phyloP scores from a whole-genome alignment of 2,888 invertebrate genomes.

The Pseudoips prasinana region DNA sequence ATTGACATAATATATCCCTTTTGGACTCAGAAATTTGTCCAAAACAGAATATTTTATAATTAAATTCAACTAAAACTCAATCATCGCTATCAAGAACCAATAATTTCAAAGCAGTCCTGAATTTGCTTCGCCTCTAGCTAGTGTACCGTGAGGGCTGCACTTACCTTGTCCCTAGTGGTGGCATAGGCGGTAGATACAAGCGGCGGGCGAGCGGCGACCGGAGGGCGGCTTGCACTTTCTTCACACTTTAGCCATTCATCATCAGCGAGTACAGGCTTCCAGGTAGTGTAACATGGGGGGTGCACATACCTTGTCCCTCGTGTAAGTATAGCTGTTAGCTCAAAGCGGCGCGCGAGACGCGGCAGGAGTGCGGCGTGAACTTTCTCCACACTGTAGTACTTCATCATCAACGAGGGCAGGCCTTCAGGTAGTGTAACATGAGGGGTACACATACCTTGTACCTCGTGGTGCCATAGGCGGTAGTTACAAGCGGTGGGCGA shows the following conservation, averaged over 20 bases:
- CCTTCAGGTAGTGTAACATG: conserved; percentile 85
- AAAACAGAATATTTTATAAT: too few relatives aligned
- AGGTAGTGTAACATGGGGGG: background rate
- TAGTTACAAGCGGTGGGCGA: background rate
- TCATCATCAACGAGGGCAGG: background rate
- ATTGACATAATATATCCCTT: too few relatives aligned
- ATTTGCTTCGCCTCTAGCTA: too few relatives aligned
- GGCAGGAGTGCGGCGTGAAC: conserved; percentile 25
- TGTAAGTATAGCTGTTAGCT: conserved; percentile 78
- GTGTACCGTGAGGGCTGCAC: too few relatives aligned
- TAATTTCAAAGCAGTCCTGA: too few relatives aligned
- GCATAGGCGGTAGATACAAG: background rate
- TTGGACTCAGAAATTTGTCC: too few relatives aligned
- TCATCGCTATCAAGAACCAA: too few relatives aligned
- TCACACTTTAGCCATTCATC: too few relatives aligned
- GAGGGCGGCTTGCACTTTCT: conserved; percentile 8
- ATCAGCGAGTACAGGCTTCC: background rate
- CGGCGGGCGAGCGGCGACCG: conserved; percentile 60
- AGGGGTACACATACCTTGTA: conserved; percentile 73
- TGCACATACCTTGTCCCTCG: conserved; percentile 69
- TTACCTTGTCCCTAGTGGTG: conserved; percentile 45
- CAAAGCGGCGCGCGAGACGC: conserved; percentile 69
- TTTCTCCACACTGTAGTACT: conserved; percentile 79
- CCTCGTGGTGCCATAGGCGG: background rate
- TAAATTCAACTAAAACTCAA: too few relatives aligned